A percentile compares a stretch with the other conserved stretches of the same genome.
phyloP scores from a whole-genome alignment of 1,140 invertebrate genomes.

The Planococcus citri region DNA sequence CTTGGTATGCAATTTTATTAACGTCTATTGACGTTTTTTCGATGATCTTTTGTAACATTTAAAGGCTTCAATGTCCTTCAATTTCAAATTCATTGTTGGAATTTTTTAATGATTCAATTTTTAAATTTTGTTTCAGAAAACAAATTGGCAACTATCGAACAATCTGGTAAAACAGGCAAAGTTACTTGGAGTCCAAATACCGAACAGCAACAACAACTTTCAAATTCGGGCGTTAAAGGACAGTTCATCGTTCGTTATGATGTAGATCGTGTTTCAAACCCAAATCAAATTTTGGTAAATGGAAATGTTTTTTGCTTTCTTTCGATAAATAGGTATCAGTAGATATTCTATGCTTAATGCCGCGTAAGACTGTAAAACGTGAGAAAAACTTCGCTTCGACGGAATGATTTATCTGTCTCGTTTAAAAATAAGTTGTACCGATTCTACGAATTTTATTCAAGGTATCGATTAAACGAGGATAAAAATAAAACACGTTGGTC shows the following conservation, averaged over 20 bases:
- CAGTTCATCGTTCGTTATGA: slow-evolving; percentile 53
- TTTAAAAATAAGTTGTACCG: background rate
- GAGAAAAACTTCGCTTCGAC: background rate
- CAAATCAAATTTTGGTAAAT: slow-evolving; percentile 44
- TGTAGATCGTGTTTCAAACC: slow-evolving; percentile 38
- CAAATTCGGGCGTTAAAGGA: slow-evolving; percentile 39
- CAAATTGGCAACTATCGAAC: slow-evolving; percentile 23
- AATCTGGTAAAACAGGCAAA: slow-evolving; percentile 24
- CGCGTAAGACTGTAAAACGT: background rate
- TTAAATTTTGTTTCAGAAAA: slow-evolving; percentile 21
- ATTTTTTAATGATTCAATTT: too few species aligned
- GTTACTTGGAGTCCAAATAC: slow-evolving; percentile 27
- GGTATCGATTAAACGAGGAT: background rate
- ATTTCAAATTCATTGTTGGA: too few species aligned
- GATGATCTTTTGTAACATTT: background rate
- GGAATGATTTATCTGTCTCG: background rate
- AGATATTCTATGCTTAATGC: background rate
- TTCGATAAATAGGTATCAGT: background rate
- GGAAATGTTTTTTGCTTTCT: too few species aligned
- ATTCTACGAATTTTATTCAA: background rate
- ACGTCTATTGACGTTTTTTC: background rate
- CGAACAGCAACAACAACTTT: slow-evolving; percentile 37
- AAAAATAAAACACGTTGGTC: background rate
- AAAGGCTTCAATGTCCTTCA: background rate
- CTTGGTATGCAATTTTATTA: slow-evolving; percentile 37